Evolutionary conservation across 2,113 vertebrate species (phyloP), one percentile per base, ranked within the genome.

Genomic region (Dasyornis broadbenti): DNA sequence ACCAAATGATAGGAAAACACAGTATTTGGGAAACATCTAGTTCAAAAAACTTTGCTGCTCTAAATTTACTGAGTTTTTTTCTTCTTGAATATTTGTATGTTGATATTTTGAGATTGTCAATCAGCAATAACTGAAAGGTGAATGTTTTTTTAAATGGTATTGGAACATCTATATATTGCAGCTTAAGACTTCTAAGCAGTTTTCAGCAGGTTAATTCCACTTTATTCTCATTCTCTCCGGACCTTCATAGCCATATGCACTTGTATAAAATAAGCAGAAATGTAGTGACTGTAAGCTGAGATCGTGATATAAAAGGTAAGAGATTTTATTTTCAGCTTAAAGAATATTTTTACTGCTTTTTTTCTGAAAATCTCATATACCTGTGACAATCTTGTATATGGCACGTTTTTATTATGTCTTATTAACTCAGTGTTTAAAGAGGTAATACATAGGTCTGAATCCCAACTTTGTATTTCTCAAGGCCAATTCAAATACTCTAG

Each of bases 211-310:
- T 98, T 98, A 97, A 96, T 97, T 96, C 97, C 95, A 97, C 96
- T 98, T 98, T 97, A 97, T 98, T 97, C 97, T 97, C 97, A 97
- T 98, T 97, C 91, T 97, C 97, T 98, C 98, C 96, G 97, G 97
- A 98, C 95, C 97, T 97, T 91, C 97, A 95, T 98, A 97, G 97
- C 98, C 97, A 97, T 98, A 98, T 94, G 97, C 98, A 98, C 97
- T 98, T 98, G 97, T 98, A 97, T 98, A 98, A 98, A 98, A 97
- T 98, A 98, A 97, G 97, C 98, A 97, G 96, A 98, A 98, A 97
- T 97, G 89, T 98, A 98, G 97, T 97, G 98, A 97, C 98, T 98
- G 97, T 98, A 98, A 98, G 98, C 98, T 97, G 97, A 98, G 98
- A 97, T 97, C 97, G 96, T 97, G 97, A 97, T 98, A 95, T 96